phyloP scores from a whole-genome alignment of 2,888 invertebrate genomes.

The Pollenia angustigena region DNA sequence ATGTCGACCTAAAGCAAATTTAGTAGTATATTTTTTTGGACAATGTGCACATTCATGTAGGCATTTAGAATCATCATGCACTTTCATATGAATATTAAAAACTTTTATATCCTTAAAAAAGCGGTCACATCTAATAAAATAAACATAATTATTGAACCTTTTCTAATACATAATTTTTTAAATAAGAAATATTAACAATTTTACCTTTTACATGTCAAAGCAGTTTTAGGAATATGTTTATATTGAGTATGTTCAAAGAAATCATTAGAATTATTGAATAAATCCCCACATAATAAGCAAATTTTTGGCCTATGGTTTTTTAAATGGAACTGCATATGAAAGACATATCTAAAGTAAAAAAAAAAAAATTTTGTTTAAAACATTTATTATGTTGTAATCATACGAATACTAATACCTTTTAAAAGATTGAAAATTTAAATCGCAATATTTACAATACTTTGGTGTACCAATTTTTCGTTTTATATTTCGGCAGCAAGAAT shows the following conservation, averaged over 20 bases:
- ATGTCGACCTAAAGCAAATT: constrained; percentile 78
- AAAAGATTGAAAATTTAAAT: constrained; percentile 80
- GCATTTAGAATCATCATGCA: constrained; percentile 75
- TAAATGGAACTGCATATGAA: constrained; percentile 83
- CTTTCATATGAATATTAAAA: constrained; percentile 75
- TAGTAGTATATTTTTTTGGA: constrained; percentile 75
- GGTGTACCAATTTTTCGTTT: constrained; percentile 77
- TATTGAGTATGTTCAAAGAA: constrained; percentile 82
- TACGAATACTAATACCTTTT: constrained; percentile 78
- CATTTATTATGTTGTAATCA: too few relatives aligned
- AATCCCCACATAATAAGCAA: constrained; percentile 80
- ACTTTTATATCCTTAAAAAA: constrained; percentile 75
- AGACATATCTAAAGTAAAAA: constrained; percentile 78
- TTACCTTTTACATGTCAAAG: constrained; percentile 78
- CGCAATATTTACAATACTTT: constrained; percentile 79
- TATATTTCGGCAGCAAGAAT: constrained; percentile 80
- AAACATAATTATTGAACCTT: neutral
- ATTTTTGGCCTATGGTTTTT: constrained; percentile 81
- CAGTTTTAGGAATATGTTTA: constrained; percentile 78
- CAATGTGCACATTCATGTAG: constrained; percentile 74
- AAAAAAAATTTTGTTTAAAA: too few relatives aligned
- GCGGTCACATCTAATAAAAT: constrained; percentile 80
- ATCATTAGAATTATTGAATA: constrained; percentile 79
- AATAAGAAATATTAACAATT: neutral
- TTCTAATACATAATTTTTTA: neutral